Conservation (phyloP, 2,797 vertebrate species). For the Merluccius polli region DNA sequence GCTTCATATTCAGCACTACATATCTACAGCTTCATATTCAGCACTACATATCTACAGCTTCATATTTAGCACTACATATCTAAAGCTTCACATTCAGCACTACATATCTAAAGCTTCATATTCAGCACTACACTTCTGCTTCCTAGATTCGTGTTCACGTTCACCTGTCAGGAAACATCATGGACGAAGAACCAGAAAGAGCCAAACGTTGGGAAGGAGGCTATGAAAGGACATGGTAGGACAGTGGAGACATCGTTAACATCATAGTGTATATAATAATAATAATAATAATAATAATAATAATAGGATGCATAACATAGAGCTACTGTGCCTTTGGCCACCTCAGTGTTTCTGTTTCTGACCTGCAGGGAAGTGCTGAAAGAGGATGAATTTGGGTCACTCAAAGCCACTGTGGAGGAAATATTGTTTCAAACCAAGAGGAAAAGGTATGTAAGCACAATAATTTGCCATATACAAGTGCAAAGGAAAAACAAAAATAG, state of each 20-base stretch:
- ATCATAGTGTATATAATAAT: too few relatives aligned
- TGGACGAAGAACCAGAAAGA: slow-evolving; percentile 95
- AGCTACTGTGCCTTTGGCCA: background rate
- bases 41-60: too few relatives aligned
- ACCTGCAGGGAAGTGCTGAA: slow-evolving; percentile 88
- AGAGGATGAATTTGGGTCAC: slow-evolving; percentile 94
- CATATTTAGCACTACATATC: too few relatives aligned
- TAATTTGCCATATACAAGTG: background rate
- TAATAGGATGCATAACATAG: background rate
- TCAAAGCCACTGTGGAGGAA: slow-evolving; percentile 92
- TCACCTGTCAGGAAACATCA: slow-evolving; percentile 43
- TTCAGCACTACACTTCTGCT: too few relatives aligned
- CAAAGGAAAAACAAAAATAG: background rate
- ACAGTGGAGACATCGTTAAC: background rate
- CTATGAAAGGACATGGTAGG: slow-evolving; percentile 94
- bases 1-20: too few relatives aligned
- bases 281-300: too few relatives aligned
- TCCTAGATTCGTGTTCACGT: background rate
- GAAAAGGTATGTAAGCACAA: slow-evolving; percentile 78
- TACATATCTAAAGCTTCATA: too few relatives aligned
- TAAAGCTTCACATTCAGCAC: too few relatives aligned
- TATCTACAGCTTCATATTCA: too few relatives aligned
- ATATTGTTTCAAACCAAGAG: slow-evolving; percentile 94
- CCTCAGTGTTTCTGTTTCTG: background rate
- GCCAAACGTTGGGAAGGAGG: slow-evolving; percentile 97